Conservation (phyloP, 2,113 vertebrate genomes). For the Rhynchomys soricoides region DNA sequence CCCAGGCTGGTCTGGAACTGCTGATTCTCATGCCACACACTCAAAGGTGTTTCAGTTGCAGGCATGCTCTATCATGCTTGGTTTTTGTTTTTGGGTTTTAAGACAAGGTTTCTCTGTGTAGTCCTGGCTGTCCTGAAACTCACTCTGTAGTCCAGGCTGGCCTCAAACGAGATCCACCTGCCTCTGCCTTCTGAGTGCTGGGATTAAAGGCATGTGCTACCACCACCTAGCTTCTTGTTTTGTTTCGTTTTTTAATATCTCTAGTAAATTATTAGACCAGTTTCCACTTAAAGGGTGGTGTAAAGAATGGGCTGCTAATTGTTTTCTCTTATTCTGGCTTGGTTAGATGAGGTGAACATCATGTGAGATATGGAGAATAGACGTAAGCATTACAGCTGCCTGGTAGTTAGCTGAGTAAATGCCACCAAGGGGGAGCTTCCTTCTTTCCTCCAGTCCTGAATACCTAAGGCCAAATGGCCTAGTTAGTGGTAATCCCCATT, state of each 20-base stretch:
- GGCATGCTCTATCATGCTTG: background rate
- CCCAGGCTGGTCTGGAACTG: background rate
- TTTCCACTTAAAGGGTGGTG: background rate
- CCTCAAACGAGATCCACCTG: background rate
- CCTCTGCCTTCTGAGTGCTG: background rate
- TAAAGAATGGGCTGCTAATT: background rate
- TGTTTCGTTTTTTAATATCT: background rate
- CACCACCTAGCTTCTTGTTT: background rate
- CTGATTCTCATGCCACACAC: background rate
- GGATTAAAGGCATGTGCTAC: background rate
- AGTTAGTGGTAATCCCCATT: slow-evolving; percentile 32
- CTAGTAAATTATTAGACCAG: background rate
- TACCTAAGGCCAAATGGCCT: slow-evolving; percentile 11
- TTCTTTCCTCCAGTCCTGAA: background rate
- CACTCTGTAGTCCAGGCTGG: background rate
- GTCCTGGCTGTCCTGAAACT: background rate
- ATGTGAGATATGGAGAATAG: background rate
- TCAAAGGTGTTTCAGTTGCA: background rate
- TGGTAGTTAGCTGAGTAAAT: background rate
- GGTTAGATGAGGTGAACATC: background rate
- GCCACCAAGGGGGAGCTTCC: background rate
- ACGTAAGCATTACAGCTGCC: background rate
- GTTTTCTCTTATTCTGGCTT: slow-evolving; percentile 5
- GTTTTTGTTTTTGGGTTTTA: background rate
- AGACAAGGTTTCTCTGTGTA: background rate